Conservation (phyloP, 2,888 invertebrate genomes). For the Leptinotarsa rubiginosa region DNA sequence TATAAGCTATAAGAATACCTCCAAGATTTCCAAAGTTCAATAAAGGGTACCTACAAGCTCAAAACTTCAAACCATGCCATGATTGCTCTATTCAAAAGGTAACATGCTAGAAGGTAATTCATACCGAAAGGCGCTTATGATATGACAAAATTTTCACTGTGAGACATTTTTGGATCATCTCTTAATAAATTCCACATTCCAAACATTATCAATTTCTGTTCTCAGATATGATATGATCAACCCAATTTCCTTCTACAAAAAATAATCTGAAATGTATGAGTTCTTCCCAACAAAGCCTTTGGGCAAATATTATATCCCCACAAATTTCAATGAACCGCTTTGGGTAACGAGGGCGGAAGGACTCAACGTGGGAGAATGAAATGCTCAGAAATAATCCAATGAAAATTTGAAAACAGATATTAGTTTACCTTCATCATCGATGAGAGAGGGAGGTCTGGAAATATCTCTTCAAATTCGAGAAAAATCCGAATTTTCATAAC, state of each 20-base stretch:
- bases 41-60: no score
- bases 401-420: not conserved
- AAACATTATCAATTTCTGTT: not conserved
- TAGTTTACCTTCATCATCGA: no score
- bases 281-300: not conserved
- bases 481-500: no score
- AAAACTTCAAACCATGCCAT: no score
- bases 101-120: no score
- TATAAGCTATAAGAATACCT: no score
- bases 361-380: not conserved
- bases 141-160: no score
- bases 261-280: not conserved
- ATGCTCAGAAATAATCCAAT: not conserved
- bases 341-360: not conserved
- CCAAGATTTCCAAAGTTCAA: no score
- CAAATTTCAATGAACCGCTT: not conserved
- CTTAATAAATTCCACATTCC: not conserved
- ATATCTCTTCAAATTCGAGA: no score
- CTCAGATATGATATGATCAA: not conserved
- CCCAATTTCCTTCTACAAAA: not conserved
- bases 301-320: not conserved
- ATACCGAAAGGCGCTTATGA: no score
- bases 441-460: no score
- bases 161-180: not conserved
- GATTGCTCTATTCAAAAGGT: no score